Evolutionary conservation across 2,797 vertebrate genomes (phyloP).

Genomic region (Pangasius macronema): DNA sequence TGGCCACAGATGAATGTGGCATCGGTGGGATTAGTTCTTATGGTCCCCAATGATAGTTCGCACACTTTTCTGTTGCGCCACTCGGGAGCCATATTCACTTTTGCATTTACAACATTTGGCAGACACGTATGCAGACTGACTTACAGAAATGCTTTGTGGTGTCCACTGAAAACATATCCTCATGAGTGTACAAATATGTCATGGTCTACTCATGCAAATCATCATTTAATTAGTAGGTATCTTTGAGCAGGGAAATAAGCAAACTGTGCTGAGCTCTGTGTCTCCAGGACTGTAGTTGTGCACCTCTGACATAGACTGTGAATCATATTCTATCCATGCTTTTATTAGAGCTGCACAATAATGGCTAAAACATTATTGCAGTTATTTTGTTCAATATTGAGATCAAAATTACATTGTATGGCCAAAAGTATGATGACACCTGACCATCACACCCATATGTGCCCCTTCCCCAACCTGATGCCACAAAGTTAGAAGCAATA

Average conservation of each 20-base stretch:
- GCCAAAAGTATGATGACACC: neutral
- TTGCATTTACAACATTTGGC: neutral
- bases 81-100: neutral
- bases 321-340: constrained; percentile 10
- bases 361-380: neutral
- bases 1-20: neutral
- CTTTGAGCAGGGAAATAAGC: neutral
- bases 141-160: neutral
- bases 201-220: neutral
- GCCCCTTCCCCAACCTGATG: neutral
- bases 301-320: neutral
- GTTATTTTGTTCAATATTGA: neutral
- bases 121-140: neutral
- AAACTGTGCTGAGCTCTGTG: neutral
- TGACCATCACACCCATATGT: neutral
- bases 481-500: neutral
- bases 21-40: neutral
- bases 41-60: too few relatives aligned
- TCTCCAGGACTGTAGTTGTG: neutral
- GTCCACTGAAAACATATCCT: neutral
- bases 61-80: too few relatives aligned
- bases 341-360: neutral
- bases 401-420: neutral
- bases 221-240: neutral
- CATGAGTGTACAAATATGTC: neutral